These are phyloP conservation scores for Gallinago stenura DNA, from an alignment of 2,797 vertebrate species.

Conservation along the genomic window DNA sequence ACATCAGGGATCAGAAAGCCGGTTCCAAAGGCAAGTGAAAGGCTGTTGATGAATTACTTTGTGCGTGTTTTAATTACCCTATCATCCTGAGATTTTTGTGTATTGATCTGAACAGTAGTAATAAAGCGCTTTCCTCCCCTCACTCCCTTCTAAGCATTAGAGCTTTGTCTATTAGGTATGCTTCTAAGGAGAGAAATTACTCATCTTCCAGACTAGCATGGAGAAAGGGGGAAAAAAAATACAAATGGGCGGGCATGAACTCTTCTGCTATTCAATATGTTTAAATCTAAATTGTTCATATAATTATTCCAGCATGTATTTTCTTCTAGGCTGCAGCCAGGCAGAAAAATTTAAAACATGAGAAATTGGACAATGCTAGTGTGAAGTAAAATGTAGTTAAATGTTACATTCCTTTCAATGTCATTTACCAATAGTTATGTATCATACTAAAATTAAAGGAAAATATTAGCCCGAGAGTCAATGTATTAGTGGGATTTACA, in stretches of 20 bases:
- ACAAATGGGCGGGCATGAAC: slow-evolving; percentile 78
- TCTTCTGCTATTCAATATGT: slow-evolving; percentile 79
- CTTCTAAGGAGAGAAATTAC: slow-evolving; percentile 78
- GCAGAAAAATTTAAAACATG: slow-evolving; percentile 81
- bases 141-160: slow-evolving; percentile 61
- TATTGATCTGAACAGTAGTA: slow-evolving; percentile 80
- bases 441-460: slow-evolving; percentile 74
- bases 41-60: slow-evolving; percentile 75
- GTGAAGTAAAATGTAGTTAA: slow-evolving; percentile 78
- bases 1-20: slow-evolving; percentile 71
- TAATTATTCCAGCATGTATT: slow-evolving; percentile 82
- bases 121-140: slow-evolving; percentile 61
- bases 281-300: slow-evolving; percentile 82
- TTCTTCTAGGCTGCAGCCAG: slow-evolving; percentile 79
- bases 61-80: slow-evolving; percentile 80
- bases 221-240: slow-evolving; percentile 18
- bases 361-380: slow-evolving; percentile 81
- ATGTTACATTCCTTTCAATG: slow-evolving; percentile 76
- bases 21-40: slow-evolving; percentile 73
- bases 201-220: slow-evolving; percentile 73
- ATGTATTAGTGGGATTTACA: slow-evolving; percentile 58
- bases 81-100: slow-evolving; percentile 81
- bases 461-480: slow-evolving; percentile 72
- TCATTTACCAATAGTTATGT: slow-evolving; percentile 72
- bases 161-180: slow-evolving; percentile 75